A percentile compares a stretch with the other conserved stretches of the same genome.
Evolutionary conservation across 2,113 vertebrate species (phyloP).

Genomic region (Xiphorhynchus elegans): DNA sequence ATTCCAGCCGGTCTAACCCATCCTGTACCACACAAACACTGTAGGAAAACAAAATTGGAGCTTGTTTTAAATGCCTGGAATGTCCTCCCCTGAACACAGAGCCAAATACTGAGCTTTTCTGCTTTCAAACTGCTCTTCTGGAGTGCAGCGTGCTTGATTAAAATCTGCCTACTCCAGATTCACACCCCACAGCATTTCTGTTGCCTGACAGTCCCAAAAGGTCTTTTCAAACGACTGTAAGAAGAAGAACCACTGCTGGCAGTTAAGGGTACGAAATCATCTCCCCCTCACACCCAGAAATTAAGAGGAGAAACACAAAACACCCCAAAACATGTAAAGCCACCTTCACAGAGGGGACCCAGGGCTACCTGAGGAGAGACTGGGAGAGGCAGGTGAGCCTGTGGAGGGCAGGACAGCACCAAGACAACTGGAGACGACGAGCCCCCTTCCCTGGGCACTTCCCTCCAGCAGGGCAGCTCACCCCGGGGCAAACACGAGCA

Average conservation of each 20-base stretch:
- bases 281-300: not conserved
- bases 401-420: not conserved
- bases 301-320: rapidly evolving
- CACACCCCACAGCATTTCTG: not conserved
- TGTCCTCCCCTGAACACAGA: not conserved
- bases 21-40: not conserved
- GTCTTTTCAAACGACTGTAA: not conserved
- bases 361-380: not conserved
- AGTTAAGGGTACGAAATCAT: not conserved
- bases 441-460: not conserved
- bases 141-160: conserved; percentile 29
- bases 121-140: conserved; percentile 38
- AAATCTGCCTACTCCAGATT: conserved; percentile 25
- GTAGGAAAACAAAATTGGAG: not conserved
- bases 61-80: conserved; percentile 16
- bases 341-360: not conserved
- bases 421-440: not conserved
- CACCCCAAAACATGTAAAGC: not conserved
- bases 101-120: conserved; percentile 11
- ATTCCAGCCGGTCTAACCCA: not conserved
- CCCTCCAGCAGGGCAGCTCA: not conserved
- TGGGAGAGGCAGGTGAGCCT: not conserved
- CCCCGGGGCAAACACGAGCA: not conserved
- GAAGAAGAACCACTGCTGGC: not conserved
- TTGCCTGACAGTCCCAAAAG: not conserved